Conservation (phyloP, 30 jellyfish, hydroid and myxozoan genomes). For the Aurelia coerulea region DNA sequence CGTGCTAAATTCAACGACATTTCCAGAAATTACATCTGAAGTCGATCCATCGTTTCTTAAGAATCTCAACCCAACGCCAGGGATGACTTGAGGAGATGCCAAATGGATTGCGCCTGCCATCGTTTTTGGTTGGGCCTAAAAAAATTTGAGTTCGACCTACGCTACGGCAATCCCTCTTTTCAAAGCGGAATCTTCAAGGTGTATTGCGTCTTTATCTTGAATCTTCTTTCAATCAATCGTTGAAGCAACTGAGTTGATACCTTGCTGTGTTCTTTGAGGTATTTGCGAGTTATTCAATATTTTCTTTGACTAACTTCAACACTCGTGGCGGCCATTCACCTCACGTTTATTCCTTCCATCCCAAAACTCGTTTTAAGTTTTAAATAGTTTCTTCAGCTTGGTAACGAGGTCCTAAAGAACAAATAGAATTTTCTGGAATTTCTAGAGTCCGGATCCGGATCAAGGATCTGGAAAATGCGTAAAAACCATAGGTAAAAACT, state of each 20-base stretch:
- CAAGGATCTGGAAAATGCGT: no score
- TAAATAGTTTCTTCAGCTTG: no score
- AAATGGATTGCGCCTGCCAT: constrained; percentile 44
- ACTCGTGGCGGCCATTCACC: constrained; percentile 46
- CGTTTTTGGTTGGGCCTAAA: background rate
- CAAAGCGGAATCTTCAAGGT: no score
- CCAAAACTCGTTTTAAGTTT: no score
- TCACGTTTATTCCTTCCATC: no score
- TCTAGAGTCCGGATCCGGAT: no score
- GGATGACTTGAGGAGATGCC: constrained; percentile 40
- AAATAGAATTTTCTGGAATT: no score
- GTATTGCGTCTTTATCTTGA: no score
- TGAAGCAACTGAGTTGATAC: background rate
- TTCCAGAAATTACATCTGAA: constrained; percentile 24
- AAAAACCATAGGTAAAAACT: no score
- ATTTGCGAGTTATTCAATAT: background rate
- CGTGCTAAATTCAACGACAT: constrained; percentile 15
- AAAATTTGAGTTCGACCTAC: background rate
- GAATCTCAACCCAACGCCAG: constrained; percentile 64
- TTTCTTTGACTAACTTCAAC: background rate
- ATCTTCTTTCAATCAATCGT: background rate
- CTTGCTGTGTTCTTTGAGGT: background rate
- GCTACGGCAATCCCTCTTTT: no score
- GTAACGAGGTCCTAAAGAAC: no score
- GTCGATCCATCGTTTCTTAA: constrained; percentile 72